Evolutionary conservation across 2,888 invertebrate genomes (phyloP).

Genomic region (Polydrusus cervinus): DNA sequence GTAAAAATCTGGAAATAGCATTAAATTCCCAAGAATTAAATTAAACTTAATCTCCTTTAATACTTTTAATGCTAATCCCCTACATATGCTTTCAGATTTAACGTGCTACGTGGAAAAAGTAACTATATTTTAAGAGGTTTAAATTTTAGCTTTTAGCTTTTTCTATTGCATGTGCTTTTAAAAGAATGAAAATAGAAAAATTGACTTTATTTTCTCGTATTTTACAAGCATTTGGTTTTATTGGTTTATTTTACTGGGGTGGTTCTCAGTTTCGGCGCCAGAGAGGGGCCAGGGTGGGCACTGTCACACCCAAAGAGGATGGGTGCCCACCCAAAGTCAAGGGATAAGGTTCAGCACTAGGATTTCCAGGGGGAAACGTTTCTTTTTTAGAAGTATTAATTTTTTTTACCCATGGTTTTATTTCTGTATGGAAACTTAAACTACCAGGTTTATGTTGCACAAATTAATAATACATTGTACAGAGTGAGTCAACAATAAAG

Average conservation of each 20-base stretch:
- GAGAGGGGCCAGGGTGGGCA: no score
- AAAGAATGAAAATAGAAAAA: neutral
- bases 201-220: neutral
- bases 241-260: neutral
- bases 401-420: no score
- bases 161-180: neutral
- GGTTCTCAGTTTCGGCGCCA: no score
- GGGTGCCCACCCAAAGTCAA: no score
- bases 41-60: constrained; percentile 28
- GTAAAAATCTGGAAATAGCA: constrained; percentile 32
- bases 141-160: constrained; percentile 11
- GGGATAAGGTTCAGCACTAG: no score
- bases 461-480: no score
- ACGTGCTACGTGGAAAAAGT: constrained; percentile 4
- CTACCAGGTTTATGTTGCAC: no score
- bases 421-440: no score
- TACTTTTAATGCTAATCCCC: constrained; percentile 38
- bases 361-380: no score
- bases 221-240: neutral
- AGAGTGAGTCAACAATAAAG: no score
- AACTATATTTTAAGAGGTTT: constrained; percentile 25
- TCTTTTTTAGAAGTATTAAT: no score
- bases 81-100: constrained; percentile 30
- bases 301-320: no score
- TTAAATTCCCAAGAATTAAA: constrained; percentile 39